phyloP scores from a whole-genome alignment of 2,113 vertebrate genomes.

The Echinops telfairi region DNA sequence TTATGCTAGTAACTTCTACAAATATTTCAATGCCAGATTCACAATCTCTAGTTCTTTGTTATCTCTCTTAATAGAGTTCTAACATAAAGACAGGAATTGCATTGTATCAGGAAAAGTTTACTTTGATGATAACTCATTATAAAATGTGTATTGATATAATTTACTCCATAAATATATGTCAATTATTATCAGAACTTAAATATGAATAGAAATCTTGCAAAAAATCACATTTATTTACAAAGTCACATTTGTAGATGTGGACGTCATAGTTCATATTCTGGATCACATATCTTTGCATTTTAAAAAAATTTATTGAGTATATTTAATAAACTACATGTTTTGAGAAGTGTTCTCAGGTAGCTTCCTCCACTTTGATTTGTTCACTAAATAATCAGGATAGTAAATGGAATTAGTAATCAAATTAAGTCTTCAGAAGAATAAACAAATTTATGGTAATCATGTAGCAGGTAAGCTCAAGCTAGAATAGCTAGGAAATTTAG shows the following conservation, averaged over 20 bases:
- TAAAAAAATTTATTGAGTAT: background rate
- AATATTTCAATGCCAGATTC: background rate
- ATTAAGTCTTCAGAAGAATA: background rate
- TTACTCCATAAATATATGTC: background rate
- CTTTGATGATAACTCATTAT: background rate
- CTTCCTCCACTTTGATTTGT: background rate
- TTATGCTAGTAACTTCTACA: background rate
- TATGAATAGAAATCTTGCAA: constrained; percentile 7
- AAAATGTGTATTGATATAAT: constrained; percentile 8
- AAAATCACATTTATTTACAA: background rate
- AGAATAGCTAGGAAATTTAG: constrained; percentile 8
- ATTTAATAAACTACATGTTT: background rate
- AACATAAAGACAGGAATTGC: background rate
- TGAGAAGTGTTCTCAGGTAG: background rate
- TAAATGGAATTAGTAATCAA: background rate
- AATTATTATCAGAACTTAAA: background rate
- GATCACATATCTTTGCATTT: background rate
- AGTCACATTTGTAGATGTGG: background rate
- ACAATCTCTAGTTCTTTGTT: background rate
- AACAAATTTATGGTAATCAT: background rate
- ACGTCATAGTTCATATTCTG: background rate
- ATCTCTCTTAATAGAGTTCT: background rate
- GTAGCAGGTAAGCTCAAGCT: background rate
- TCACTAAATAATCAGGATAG: background rate
- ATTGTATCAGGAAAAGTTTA: background rate